Conservation (phyloP, 2,797 vertebrate species). For the Intellagama lesueurii region DNA sequence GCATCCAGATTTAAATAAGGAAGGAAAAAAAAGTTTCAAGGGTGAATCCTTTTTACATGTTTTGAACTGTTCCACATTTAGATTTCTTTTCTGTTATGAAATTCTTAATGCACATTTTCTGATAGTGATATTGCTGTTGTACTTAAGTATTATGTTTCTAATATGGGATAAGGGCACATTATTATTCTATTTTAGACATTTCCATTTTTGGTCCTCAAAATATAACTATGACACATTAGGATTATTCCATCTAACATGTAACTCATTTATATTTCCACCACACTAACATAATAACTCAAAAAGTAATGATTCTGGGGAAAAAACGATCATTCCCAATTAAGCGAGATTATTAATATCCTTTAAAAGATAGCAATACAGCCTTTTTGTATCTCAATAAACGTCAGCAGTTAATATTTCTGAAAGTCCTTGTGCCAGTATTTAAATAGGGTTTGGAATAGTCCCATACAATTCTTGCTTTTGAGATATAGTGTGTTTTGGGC, state of each 20-base stretch:
- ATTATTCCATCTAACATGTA: not conserved
- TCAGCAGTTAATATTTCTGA: not conserved
- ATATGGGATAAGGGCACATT: not conserved
- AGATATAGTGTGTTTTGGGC: not conserved
- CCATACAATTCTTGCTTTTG: not conserved
- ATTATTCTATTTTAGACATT: not conserved
- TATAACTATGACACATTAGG: not conserved
- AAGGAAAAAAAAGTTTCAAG: not conserved
- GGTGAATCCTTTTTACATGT: no score
- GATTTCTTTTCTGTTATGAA: no score
- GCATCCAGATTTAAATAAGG: no score
- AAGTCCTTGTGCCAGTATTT: not conserved
- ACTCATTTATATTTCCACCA: not conserved
- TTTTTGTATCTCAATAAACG: not conserved
- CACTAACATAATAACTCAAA: not conserved
- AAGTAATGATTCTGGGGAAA: not conserved
- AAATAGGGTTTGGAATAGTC: not conserved
- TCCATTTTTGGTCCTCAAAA: not conserved
- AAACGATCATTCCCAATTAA: not conserved
- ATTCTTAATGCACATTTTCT: no score
- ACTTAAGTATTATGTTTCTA: slow-evolving; percentile 3
- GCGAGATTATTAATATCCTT: not conserved
- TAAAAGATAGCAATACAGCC: not conserved
- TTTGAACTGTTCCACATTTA: no score
- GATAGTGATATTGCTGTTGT: no score